Conservation (phyloP, 92 coral and sea anemone genomes). For the Metridium senile region DNA sequence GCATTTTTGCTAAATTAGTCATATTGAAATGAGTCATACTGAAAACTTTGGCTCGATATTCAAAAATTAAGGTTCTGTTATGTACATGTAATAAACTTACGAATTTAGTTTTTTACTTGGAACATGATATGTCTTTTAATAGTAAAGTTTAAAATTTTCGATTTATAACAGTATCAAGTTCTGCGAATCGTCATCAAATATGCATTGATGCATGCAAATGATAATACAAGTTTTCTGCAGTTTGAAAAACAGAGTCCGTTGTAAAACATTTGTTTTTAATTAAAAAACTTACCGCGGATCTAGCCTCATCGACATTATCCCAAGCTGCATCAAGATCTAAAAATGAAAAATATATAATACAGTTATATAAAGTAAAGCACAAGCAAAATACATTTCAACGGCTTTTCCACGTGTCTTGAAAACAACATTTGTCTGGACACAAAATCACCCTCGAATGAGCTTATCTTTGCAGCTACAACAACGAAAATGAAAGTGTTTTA, state of each 20-base stretch:
- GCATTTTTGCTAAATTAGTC: too few species aligned
- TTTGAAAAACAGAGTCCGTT: too few species aligned
- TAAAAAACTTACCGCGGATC: conserved; percentile 83
- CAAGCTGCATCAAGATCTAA: conserved; percentile 92
- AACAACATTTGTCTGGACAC: conserved; percentile 8
- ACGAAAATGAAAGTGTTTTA: conserved; percentile 1
- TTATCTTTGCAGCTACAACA: not conserved
- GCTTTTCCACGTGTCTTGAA: conserved; percentile 25
- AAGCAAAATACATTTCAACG: too few species aligned
- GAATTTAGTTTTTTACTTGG: too few species aligned
- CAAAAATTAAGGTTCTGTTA: too few species aligned
- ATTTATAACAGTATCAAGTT: not conserved
- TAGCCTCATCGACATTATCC: conserved; percentile 94
- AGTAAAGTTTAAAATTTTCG: not conserved
- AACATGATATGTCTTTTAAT: too few species aligned
- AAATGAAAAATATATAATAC: too few species aligned
- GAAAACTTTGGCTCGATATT: too few species aligned
- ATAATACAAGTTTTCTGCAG: not conserved
- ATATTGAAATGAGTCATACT: too few species aligned
- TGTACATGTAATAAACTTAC: too few species aligned
- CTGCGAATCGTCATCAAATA: not conserved
- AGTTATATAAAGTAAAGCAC: too few species aligned
- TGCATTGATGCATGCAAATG: not conserved
- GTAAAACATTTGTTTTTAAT: too few species aligned
- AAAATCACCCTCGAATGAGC: not conserved